A percentile compares a stretch with the other conserved stretches of the same genome.
Evolutionary conservation across 2,888 invertebrate species (phyloP).

Genomic region (Pegoplata infirma): DNA sequence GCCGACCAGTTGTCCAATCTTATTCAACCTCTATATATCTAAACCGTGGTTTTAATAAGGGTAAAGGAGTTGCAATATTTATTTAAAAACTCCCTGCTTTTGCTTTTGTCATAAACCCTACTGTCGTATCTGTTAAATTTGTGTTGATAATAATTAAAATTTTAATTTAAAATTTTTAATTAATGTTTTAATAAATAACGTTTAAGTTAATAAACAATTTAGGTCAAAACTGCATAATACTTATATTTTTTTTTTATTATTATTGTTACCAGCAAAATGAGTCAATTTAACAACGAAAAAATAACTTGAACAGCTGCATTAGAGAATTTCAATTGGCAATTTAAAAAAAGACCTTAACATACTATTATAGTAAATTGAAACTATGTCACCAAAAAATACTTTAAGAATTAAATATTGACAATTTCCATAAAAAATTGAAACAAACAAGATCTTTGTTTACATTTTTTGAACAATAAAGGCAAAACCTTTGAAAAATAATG

Average conservation of each 20-base stretch:
- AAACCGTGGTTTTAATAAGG: no score
- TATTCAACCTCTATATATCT: no score
- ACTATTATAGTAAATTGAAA: slow-evolving; percentile 27
- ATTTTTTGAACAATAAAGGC: neutral
- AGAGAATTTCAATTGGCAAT: slow-evolving; percentile 47
- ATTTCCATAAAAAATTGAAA: neutral
- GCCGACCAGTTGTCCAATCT: no score
- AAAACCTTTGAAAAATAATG: neutral
- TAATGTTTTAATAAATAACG: no score
- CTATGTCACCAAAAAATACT: slow-evolving; percentile 35
- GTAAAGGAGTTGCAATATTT: no score
- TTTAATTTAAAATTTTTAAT: no score
- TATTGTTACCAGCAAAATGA: slow-evolving; percentile 9
- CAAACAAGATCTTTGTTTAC: neutral
- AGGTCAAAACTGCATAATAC: slow-evolving; percentile 52
- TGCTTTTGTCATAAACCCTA: no score
- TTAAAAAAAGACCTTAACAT: slow-evolving; percentile 43
- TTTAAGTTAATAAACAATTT: slow-evolving; percentile 36
- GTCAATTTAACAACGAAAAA: slow-evolving; percentile 7
- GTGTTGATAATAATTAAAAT: no score
- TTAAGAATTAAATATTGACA: neutral
- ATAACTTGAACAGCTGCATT: slow-evolving; percentile 44
- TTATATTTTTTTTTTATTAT: slow-evolving; percentile 21
- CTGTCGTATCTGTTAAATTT: no score
- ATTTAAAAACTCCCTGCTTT: no score